These are phyloP conservation scores for Paradisaea rubra DNA, from an alignment of 2,113 vertebrate species.

Conservation along the genomic window DNA sequence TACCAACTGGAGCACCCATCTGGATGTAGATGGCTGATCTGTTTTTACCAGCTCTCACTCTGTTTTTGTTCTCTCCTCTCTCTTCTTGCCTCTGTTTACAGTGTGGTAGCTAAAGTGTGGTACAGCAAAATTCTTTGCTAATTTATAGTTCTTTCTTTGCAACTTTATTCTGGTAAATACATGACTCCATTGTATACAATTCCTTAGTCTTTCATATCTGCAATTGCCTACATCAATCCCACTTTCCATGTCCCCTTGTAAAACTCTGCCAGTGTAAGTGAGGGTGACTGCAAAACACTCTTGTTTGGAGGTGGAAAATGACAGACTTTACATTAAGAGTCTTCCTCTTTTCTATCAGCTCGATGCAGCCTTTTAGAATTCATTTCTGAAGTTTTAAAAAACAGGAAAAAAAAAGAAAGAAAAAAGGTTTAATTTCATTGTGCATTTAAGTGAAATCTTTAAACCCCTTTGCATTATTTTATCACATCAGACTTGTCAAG, in stretches of 20 bases:
- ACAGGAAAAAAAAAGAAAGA: neutral
- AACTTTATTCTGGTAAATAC: neutral
- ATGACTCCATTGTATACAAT: neutral
- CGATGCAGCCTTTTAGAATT: neutral
- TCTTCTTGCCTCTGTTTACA: neutral
- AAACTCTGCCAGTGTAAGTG: neutral
- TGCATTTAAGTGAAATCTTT: conserved; percentile 40
- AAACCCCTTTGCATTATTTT: conserved; percentile 44
- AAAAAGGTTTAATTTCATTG: conserved; percentile 20
- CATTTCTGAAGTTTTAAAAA: neutral
- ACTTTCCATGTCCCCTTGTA: neutral
- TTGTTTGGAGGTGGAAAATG: neutral
- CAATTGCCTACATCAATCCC: neutral
- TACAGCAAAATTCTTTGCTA: neutral
- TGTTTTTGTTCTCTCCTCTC: neutral
- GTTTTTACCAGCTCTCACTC: neutral
- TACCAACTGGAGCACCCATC: neutral
- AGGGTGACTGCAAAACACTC: neutral
- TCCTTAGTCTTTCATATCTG: neutral
- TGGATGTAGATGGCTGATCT: neutral
- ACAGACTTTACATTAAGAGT: neutral
- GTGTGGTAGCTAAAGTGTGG: neutral
- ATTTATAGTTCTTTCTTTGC: neutral
- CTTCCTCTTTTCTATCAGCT: neutral
- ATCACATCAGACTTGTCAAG: conserved; percentile 62